Evolutionary conservation across 2,888 invertebrate genomes (phyloP), one percentile per base, ranked within the genome.

Genomic region (Platyscelio sp.): DNA sequence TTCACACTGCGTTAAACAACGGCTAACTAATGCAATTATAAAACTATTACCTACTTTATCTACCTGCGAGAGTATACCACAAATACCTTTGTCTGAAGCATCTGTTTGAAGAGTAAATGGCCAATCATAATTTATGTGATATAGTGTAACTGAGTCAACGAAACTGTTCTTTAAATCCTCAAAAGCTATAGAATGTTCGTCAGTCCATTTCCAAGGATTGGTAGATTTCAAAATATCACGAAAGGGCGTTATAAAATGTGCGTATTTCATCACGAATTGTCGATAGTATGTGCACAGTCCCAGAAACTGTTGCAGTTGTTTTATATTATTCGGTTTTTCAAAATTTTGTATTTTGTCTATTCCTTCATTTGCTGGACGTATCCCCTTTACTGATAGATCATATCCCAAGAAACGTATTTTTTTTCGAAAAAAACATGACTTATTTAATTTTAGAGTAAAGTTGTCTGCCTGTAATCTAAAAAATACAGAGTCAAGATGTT

Each of bases 391-490:
- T 9, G 87, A 85, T n/a, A 83, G n/a, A 33, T 49, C 63, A 24
- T 72, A 75, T 13, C 83, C 79, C n/a, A 83, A 56, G 40, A 83
- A 79, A 2, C 24, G 27, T 1, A 79, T 46, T 1, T 27, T 7
- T 26, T 68, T 60, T 90, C 90, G 3, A 77, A 76, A 83, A 89
- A 90, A 38, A 24, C 46, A 5, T 85, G 86, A 85, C 90, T 90
- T 40, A 11, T 80, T 81, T 24, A 90, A 63, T 67, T 87, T 89
- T 3, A 90, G 38, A 1, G 90, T 91, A 24, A 90, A 79, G 67
- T 72, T 87, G 22, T 56, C 70, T 1, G 49, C 49, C 4, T 70
- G 20, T 26, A 89, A 63, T 33, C 27, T 38, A 81, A 3, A 1
- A 56, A 76, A 76, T 2, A 76, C 27, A 0, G n/a, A 3, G 1